Conservation (phyloP, 2,888 invertebrate species). For the Eupeodes luniger region DNA sequence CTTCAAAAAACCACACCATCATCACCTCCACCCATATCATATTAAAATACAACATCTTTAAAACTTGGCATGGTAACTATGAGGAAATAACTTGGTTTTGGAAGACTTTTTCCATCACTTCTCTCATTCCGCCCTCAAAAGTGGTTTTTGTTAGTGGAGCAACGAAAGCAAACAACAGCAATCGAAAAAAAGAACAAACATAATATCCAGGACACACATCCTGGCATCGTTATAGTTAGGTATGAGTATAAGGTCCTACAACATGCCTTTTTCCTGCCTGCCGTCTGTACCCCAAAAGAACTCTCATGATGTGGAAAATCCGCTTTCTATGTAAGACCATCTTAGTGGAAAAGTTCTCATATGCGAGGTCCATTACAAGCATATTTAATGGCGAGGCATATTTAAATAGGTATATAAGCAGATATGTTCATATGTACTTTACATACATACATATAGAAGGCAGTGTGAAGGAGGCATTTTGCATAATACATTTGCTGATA, state of each 20-base stretch:
- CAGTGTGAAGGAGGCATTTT: conserved; percentile 12
- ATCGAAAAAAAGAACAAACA: not conserved
- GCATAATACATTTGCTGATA: conserved; percentile 45
- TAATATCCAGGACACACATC: conserved; percentile 57
- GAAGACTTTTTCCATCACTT: conserved; percentile 26
- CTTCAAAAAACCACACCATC: not conserved
- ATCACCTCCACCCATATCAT: not conserved
- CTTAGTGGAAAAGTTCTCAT: conserved; percentile 69
- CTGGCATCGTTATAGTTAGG: conserved; percentile 33
- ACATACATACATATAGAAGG: not conserved
- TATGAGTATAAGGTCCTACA: not conserved
- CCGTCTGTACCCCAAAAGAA: not conserved
- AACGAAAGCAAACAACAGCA: not conserved
- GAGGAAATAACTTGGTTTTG: conserved; percentile 48
- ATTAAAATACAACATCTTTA: not conserved
- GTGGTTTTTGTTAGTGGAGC: conserved; percentile 14
- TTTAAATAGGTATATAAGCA: conserved; percentile 1
- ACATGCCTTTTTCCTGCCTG: not conserved
- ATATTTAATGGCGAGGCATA: conserved; percentile 46
- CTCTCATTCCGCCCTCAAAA: not conserved
- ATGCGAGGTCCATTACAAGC: conserved; percentile 65
- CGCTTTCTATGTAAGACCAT: conserved; percentile 65
- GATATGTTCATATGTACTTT: no score
- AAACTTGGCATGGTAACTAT: conserved; percentile 10
- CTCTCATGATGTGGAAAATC: conserved; percentile 65